Conservation (phyloP, 2,888 invertebrate genomes). For the Tinea pellionella region DNA sequence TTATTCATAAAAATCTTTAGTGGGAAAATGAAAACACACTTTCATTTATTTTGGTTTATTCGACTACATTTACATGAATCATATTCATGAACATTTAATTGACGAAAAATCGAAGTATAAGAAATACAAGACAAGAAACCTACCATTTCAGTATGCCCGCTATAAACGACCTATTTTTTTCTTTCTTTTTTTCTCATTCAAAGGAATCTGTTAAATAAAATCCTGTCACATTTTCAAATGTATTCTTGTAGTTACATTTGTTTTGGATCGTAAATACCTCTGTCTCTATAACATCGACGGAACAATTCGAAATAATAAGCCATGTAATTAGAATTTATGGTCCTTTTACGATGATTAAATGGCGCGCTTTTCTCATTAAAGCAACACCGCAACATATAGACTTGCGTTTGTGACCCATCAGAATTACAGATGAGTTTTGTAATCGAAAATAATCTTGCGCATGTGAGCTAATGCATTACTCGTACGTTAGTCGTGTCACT, state of each 20-base stretch:
- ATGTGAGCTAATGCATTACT: conserved; percentile 3
- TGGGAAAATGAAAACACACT: too few species aligned
- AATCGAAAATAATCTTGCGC: conserved; percentile 22
- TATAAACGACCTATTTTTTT: too few species aligned
- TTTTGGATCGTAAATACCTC: background rate
- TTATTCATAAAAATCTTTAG: too few species aligned
- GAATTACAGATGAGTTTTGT: conserved; percentile 35
- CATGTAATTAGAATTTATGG: conserved; percentile 60
- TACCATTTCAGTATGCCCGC: too few species aligned
- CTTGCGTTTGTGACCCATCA: conserved; percentile 24
- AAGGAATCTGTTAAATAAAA: too few species aligned
- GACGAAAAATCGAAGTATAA: too few species aligned
- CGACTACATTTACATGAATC: too few species aligned
- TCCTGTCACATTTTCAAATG: too few species aligned
- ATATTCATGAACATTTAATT: too few species aligned
- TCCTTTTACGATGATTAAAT: conserved; percentile 55
- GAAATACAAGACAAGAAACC: too few species aligned
- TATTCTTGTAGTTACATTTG: background rate
- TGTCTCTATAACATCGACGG: conserved; percentile 33
- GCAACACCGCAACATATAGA: conserved; percentile 32
- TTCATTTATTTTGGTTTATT: too few species aligned
- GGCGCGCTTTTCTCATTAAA: conserved; percentile 37
- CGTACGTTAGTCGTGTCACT: background rate
- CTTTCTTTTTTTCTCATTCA: too few species aligned
- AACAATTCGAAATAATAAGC: conserved; percentile 57